Evolutionary conservation across 2,888 invertebrate genomes (phyloP).

Genomic region (Troilus luridus): DNA sequence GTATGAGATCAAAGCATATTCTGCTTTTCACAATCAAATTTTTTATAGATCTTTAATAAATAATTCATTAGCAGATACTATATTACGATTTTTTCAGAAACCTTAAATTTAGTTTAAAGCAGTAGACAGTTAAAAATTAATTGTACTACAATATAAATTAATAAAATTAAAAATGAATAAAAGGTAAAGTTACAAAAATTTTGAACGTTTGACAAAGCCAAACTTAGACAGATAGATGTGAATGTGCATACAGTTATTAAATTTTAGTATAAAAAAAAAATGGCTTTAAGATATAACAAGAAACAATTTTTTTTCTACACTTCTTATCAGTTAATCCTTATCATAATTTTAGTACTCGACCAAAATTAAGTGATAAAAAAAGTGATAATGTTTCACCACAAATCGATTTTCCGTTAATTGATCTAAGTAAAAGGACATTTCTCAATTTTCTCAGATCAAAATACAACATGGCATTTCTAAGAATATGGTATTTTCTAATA

Average conservation of each 20-base stretch:
- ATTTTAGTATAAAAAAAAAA: background rate
- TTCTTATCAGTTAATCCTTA: background rate
- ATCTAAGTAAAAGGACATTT: background rate
- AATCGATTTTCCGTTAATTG: background rate
- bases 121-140: too few relatives aligned
- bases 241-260: background rate
- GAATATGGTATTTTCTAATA: background rate
- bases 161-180: too few relatives aligned
- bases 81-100: too few relatives aligned
- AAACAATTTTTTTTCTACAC: background rate
- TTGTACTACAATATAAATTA: too few relatives aligned
- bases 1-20: too few relatives aligned
- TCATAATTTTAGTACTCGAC: background rate
- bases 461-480: background rate
- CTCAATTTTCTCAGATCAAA: background rate
- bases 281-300: background rate
- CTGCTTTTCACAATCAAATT: too few relatives aligned
- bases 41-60: too few relatives aligned
- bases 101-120: too few relatives aligned
- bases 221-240: too few relatives aligned
- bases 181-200: too few relatives aligned
- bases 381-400: background rate
- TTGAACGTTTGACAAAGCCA: too few relatives aligned
- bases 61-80: too few relatives aligned
- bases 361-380: background rate